Conservation (phyloP, 2,113 vertebrate species). For the Dicrurus megarhynchus region DNA sequence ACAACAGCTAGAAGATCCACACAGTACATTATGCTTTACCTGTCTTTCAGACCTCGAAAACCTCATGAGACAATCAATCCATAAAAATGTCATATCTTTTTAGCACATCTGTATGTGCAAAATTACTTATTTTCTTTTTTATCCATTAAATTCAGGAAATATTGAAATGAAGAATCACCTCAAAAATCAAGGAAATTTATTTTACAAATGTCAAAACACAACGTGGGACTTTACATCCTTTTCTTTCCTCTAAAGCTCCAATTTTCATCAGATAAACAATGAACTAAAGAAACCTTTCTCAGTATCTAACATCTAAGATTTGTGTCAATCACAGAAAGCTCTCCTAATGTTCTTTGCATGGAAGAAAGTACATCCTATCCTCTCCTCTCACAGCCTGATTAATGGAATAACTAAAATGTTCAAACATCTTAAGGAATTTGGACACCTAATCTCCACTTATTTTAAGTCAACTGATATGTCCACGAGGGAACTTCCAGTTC, state of each 20-base stretch:
- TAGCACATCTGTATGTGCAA: background rate
- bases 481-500: background rate
- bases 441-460: slow-evolving; percentile 39
- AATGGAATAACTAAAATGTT: background rate
- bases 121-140: background rate
- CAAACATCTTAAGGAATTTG: slow-evolving; percentile 30
- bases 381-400: background rate
- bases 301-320: background rate
- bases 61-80: background rate
- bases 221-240: background rate
- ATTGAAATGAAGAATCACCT: background rate
- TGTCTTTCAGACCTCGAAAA: background rate
- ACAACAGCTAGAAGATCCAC: background rate
- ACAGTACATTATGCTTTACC: background rate
- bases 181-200: slow-evolving; percentile 9
- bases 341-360: background rate
- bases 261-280: slow-evolving; percentile 18
- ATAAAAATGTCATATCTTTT: background rate
- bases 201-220: background rate
- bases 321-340: background rate
- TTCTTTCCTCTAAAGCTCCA: background rate
- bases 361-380: background rate
- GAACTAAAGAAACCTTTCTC: background rate
- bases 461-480: slow-evolving; percentile 23
- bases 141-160: background rate